Conservation (phyloP, 1,140 invertebrate genomes). For the Argopecten irradians region DNA sequence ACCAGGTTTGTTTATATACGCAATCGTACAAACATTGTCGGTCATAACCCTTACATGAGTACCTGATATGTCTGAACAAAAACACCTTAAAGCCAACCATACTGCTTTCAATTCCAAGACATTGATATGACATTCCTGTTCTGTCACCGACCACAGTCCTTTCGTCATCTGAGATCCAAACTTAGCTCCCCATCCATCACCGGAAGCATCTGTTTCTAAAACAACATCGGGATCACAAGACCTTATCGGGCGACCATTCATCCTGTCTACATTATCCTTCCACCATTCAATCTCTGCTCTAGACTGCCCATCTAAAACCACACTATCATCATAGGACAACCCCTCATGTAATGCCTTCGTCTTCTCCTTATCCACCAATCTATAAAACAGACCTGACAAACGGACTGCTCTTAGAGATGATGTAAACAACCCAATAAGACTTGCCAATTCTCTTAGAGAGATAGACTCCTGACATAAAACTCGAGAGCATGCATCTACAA, state of each 20-base stretch:
- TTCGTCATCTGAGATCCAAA: neutral
- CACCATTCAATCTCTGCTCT: neutral
- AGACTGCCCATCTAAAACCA: neutral
- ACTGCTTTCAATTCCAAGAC: neutral
- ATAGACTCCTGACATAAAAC: neutral
- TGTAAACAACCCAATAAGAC: neutral
- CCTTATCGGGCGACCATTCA: neutral
- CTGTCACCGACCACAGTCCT: neutral
- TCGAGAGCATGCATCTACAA: neutral
- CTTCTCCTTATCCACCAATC: neutral
- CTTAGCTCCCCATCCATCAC: constrained; percentile 2
- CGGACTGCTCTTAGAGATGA: neutral
- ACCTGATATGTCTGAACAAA: neutral
- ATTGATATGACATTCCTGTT: neutral
- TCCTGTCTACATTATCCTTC: neutral
- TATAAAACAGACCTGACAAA: neutral
- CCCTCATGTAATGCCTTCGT: neutral
- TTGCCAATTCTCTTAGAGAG: neutral
- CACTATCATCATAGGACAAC: neutral
- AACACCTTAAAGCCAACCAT: neutral
- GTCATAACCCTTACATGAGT: neutral
- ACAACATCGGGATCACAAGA: neutral
- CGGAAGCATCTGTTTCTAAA: constrained; percentile 5
- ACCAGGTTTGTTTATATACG: constrained; percentile 41
- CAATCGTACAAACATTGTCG: constrained; percentile 37